Evolutionary conservation across 2,797 vertebrate species (phyloP).

Genomic region (Sylvilagus floridanus): DNA sequence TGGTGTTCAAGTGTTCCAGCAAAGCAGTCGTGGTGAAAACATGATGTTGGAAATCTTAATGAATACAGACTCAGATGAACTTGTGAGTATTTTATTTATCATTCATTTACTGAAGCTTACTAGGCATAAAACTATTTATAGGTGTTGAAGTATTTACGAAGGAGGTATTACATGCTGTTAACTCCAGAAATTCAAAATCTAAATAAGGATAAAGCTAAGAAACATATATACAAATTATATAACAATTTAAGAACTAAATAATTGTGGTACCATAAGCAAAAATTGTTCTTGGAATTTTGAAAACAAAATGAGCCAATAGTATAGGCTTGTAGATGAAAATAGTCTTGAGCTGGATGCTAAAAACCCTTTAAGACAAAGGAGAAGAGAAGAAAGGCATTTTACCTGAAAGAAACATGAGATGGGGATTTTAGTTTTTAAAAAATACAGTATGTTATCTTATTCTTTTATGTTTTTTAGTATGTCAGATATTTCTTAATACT

Average conservation of each 20-base stretch:
- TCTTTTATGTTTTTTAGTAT: slow-evolving; percentile 27
- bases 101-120: neutral
- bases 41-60: slow-evolving; percentile 94
- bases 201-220: slow-evolving; percentile 16
- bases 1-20: slow-evolving; percentile 97
- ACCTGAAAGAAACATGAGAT: neutral
- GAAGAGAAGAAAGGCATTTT: slow-evolving; percentile 2
- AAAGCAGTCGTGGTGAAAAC: slow-evolving; percentile 98
- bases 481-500: slow-evolving; percentile 40
- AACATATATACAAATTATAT: slow-evolving; percentile 1
- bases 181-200: neutral
- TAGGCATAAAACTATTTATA: slow-evolving; percentile 45
- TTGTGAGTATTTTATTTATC: slow-evolving; percentile 86
- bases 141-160: neutral
- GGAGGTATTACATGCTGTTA: neutral
- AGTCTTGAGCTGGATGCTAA: neutral
- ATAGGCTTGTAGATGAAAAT: neutral
- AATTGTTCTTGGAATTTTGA: neutral
- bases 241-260: neutral
- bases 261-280: neutral
- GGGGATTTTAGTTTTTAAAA: neutral
- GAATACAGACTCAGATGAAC: slow-evolving; percentile 87
- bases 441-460: neutral
- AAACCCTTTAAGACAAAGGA: neutral
- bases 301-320: neutral